phyloP scores from a whole-genome alignment of 2,113 vertebrate genomes.

The Callaeas wilsoni region DNA sequence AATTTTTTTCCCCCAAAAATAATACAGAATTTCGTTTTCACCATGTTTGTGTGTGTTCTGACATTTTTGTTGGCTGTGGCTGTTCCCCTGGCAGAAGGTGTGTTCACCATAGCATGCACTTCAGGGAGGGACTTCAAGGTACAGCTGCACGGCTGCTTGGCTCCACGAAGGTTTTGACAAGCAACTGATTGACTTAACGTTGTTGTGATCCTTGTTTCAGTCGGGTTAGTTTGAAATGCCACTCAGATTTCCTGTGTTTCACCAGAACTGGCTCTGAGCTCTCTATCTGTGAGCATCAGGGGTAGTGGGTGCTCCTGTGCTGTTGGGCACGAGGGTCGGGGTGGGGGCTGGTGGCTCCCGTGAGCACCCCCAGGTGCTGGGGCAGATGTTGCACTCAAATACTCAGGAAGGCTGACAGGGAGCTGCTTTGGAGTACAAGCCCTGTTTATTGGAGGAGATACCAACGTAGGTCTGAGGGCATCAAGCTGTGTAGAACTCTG shows the following conservation, averaged over 20 bases:
- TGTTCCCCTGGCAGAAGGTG: neutral
- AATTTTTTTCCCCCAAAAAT: neutral
- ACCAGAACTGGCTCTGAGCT: neutral
- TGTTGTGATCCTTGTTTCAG: neutral
- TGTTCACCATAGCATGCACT: neutral
- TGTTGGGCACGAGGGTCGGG: accelerated
- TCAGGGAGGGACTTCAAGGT: neutral
- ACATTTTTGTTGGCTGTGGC: neutral
- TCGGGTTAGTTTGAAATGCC: neutral
- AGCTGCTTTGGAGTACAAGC: neutral
- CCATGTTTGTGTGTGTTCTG: neutral
- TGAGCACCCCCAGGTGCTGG: neutral
- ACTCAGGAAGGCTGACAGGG: neutral
- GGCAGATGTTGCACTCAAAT: neutral
- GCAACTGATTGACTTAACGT: neutral
- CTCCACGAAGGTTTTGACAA: neutral
- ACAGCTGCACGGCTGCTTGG: neutral
- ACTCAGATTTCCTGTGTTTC: neutral
- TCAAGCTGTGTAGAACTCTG: neutral
- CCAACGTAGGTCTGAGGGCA: neutral
- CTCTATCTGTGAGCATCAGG: neutral
- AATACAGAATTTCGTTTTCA: neutral
- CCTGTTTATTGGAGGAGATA: neutral
- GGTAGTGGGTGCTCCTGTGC: neutral
- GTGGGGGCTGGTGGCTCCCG: neutral